These are phyloP conservation scores for Eulithis testata DNA, from an alignment of 2,888 invertebrate species.

Conservation along the genomic window DNA sequence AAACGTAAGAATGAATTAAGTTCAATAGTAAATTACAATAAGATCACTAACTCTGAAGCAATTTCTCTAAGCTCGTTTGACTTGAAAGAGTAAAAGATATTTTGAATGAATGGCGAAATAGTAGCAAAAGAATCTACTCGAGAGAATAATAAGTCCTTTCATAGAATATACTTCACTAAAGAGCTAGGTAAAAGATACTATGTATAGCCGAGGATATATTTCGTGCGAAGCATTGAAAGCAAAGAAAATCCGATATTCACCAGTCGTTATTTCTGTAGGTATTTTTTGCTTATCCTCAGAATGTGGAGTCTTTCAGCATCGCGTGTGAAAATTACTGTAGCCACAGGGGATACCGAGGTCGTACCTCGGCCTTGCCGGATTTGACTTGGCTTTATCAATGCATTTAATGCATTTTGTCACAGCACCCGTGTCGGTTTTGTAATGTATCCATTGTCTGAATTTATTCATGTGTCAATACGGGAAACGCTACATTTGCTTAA, in stretches of 20 bases:
- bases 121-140: not conserved
- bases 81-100: not conserved
- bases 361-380: conserved; percentile 45
- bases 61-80: not conserved
- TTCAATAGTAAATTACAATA: not conserved
- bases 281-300: not conserved
- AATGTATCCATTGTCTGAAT: conserved; percentile 37
- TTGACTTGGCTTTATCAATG: conserved; percentile 49
- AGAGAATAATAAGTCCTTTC: conserved; percentile 4
- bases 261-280: not conserved
- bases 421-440: conserved; percentile 31
- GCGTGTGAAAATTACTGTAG: conserved; percentile 26
- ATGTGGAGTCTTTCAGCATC: conserved; percentile 19
- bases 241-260: conserved; percentile 1
- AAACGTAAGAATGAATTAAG: conserved; percentile 16
- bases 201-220: conserved; percentile 2
- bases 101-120: not conserved
- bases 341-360: conserved; percentile 42
- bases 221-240: not conserved
- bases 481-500: conserved; percentile 38
- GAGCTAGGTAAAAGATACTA: not conserved
- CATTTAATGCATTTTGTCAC: conserved; percentile 39
- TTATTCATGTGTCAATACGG: conserved; percentile 41
- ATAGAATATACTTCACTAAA: not conserved
- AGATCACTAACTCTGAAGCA: conserved; percentile 1